These are phyloP conservation scores for Leptopilina boulardi DNA, from an alignment of 1,140 invertebrate species.

Conservation along the genomic window DNA sequence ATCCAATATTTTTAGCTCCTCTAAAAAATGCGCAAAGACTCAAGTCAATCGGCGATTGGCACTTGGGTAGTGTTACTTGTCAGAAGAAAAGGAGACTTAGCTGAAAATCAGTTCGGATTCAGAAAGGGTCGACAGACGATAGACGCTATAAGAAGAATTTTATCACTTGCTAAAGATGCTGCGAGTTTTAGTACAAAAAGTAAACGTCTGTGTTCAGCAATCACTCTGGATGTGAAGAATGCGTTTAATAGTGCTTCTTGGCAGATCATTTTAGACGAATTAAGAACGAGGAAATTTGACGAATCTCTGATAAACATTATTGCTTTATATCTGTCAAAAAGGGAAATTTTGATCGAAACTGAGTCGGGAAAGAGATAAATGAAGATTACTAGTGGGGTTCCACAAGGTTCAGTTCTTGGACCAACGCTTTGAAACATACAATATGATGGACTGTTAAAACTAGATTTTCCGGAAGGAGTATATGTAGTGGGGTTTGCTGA, in stretches of 20 bases:
- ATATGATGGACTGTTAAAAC: neutral
- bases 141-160: neutral
- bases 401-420: too few species aligned
- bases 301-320: constrained; percentile 15
- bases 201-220: neutral
- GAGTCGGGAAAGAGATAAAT: too few species aligned
- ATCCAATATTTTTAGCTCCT: too few species aligned
- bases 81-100: too few species aligned
- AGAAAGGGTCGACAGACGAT: neutral
- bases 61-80: too few species aligned
- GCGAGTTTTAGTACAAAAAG: neutral
- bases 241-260: constrained; percentile 48
- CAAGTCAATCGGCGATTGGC: too few species aligned
- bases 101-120: neutral
- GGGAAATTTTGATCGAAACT: neutral
- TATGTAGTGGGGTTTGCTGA: neutral
- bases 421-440: neutral
- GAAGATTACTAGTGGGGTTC: too few species aligned
- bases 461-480: neutral
- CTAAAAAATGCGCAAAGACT: too few species aligned
- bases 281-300: constrained; percentile 37
- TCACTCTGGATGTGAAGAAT: neutral
- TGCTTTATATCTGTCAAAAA: neutral
- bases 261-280: constrained; percentile 58
- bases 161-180: neutral